A percentile compares a stretch with the other conserved stretches of the same genome.
phyloP scores from a whole-genome alignment of 2,113 vertebrate species.

The Podarcis cretensis region DNA sequence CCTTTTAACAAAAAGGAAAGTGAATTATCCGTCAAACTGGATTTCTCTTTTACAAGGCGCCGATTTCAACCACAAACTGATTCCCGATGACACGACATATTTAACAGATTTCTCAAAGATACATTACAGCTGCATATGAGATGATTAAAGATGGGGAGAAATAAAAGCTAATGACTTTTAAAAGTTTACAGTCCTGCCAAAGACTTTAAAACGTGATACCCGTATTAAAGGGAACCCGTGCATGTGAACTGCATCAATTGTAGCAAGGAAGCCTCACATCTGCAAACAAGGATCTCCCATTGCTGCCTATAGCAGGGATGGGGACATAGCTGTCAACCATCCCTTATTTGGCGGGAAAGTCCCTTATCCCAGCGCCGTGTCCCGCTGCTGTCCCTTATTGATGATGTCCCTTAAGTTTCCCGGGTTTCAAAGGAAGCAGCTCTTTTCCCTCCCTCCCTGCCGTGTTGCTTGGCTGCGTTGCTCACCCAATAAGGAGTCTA shows the following conservation, averaged over 20 bases:
- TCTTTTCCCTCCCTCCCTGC: no score
- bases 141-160: constrained; percentile 22
- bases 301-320: neutral
- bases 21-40: constrained; percentile 7
- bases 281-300: neutral
- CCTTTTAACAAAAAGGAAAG: constrained; percentile 21
- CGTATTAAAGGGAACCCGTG: neutral
- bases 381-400: no score
- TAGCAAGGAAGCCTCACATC: neutral
- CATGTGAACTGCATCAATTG: no score
- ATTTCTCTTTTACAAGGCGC: constrained; percentile 5
- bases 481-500: no score
- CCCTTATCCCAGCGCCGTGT: no score
- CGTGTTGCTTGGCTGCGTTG: no score
- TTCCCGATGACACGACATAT: constrained; percentile 30
- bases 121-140: constrained; percentile 1
- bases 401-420: no score
- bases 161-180: constrained; percentile 18
- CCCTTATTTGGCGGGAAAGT: no score
- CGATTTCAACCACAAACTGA: constrained; percentile 15
- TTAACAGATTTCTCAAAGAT: constrained; percentile 24
- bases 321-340: no score
- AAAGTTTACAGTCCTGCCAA: constrained; percentile 7
- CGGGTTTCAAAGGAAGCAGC: no score
- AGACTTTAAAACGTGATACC: neutral